A percentile compares a stretch with the other conserved stretches of the same genome.
Evolutionary conservation across 1,140 invertebrate species (phyloP).

Genomic region (Drosophila pallidifrons): DNA sequence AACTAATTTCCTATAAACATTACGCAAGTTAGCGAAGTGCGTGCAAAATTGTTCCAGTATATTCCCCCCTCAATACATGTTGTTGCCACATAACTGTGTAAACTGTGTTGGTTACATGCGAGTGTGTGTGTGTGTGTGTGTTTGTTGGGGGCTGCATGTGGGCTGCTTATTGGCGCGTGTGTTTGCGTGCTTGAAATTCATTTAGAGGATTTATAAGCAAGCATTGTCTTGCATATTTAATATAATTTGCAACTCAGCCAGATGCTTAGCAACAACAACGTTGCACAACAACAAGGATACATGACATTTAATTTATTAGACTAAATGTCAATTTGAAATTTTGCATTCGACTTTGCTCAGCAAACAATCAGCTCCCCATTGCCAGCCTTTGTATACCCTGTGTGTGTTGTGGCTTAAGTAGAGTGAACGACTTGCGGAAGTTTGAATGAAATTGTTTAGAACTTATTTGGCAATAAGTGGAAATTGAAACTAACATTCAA

Average conservation of each 20-base stretch:
- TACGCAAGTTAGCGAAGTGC: constrained; percentile 61
- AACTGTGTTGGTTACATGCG: not conserved
- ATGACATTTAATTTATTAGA: constrained; percentile 74
- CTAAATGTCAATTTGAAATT: constrained; percentile 79
- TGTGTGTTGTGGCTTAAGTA: not conserved
- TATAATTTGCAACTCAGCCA: constrained; percentile 72
- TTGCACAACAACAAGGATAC: constrained; percentile 35
- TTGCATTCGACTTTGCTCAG: constrained; percentile 65
- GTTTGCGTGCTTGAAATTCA: constrained; percentile 82
- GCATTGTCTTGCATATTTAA: constrained; percentile 81
- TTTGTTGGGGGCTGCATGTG: constrained; percentile 8
- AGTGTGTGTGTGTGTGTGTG: constrained; percentile 15
- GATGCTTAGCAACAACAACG: constrained; percentile 29
- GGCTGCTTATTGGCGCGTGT: constrained; percentile 70
- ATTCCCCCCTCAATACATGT: constrained; percentile 14
- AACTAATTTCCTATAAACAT: constrained; percentile 79
- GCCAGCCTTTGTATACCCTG: constrained; percentile 37
- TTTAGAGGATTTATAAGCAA: constrained; percentile 79
- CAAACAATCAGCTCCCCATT: constrained; percentile 48
- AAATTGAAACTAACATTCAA: no score
- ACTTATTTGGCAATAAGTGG: not conserved
- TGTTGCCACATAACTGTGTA: constrained; percentile 48
- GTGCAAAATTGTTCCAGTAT: constrained; percentile 59
- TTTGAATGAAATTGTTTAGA: not conserved
- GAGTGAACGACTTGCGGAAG: not conserved